Evolutionary conservation across 2,888 invertebrate genomes (phyloP), one percentile per base, ranked within the genome.

Genomic region (Fragum fragum): DNA sequence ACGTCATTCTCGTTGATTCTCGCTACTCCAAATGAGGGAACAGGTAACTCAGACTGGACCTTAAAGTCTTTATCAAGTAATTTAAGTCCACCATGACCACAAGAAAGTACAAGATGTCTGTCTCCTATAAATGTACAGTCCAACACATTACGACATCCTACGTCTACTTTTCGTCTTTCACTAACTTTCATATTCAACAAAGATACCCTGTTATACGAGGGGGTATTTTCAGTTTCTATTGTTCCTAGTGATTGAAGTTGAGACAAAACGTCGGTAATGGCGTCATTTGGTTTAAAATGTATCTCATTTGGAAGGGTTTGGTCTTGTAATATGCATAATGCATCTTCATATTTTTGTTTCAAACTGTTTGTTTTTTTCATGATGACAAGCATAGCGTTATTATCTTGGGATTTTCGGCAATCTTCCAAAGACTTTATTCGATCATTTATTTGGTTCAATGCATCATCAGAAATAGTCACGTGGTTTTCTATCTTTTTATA

Each of bases 1-100:
- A 57, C 57, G 3, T 57, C 23, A 14, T 57, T 57, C 18, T 57
- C 23, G 26, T 26, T 57, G 11, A 26, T 57, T 26, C 23, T 26
- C 26, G 57, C 57, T 11, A 57, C 57, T n/a, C n/a, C 5, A 7
- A 57, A 3, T 57, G 57, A 57, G 26, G 3, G n/a, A 26, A 23
- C 23, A 21, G 57, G 57, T 57, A 57, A 26, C 6, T 57, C 23
- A 6, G 57, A 57, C 57, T 26, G 21, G 57, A 23, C 26, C 9
- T 57, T 57, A 23, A 57, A 26, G 26, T 57, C 5, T 57, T 57
- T 57, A 57, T 57, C 57, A 2, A 57, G 57, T 23, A 57, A 23
- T 26, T 57, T 57, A 26, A 57, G 26, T 57, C 57, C 57, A 23
- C 23, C 57, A 57, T 23, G 2, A 57, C 57, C 57, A 57, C 57